Base-by-base conservation (phyloP, 2,797 vertebrate genomes). In the Platyrinchus mystaceus region DNA sequence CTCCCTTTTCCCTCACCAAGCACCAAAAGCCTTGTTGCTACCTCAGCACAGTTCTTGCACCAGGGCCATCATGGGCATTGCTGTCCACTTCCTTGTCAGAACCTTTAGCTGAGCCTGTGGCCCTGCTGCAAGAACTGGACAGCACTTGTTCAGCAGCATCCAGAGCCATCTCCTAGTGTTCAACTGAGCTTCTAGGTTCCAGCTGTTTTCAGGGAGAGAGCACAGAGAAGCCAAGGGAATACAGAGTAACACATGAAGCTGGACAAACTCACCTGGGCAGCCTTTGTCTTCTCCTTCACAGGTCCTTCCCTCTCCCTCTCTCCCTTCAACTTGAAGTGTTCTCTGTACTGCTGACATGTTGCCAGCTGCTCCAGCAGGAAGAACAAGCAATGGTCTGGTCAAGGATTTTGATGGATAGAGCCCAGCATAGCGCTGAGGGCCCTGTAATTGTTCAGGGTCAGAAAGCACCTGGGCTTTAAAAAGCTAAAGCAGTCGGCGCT, bases 81-180 rank as follows among this genome's bases (percentile, higher is more conserved):
- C 26, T 50, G 49, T 50, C 26, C 26, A 28, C 15, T 50, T 50
- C 24, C 24, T 15, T 15, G 0, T 28, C 24, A 53, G 13, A 69
- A 46, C 44, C n/a, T 80, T 73, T 4, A 52, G 52, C n/a, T n/a
- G 20, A 44, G 37, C 16, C 39, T 59, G 5, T 0, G 2, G 39
- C 16, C 12, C 39, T 1, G 1, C 36, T 6, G 23, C 44, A 68
- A 23, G 22, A 44, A 44, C 12, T 0, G 8, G 13, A 12, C 30
- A 75, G 36, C 26, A 3, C 34, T 20, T 36, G 13, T 2, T 27
- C 37, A 70, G 75, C 50, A 23, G 30, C 1, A 5, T 5, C 43
- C 43, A 27, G 20, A 56, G 37, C 41, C 47, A 30, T 0, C 14
- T 26, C 10, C 5, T 26, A 7, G 8, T 21, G 14, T 16, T 34